Evolutionary conservation across 2,888 invertebrate genomes (phyloP), one percentile per base, ranked within the genome.

Genomic region (Geotrupes spiniger): DNA sequence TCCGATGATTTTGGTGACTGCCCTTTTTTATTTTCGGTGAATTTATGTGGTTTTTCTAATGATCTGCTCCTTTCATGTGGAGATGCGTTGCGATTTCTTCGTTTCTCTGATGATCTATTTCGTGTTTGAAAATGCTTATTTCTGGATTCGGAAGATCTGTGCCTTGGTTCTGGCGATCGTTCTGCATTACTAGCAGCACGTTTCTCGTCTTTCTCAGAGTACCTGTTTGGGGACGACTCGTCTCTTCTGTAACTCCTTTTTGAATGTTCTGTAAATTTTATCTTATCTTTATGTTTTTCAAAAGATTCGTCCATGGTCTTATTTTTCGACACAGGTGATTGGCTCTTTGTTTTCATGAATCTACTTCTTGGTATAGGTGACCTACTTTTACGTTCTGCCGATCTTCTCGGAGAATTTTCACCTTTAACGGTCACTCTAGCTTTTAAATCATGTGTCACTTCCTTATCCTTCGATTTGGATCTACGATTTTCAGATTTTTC

Each of bases 371-470:
- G 6, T 6, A 21, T 4, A 21, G 39, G 41, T 2, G 44, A 37
- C n/a, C 36, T 40, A 9, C 41, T 42, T 14, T 46, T 45, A n/a
- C 29, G 37, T 14, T 12, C 25, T 15, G 42, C 31, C 14, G 51
- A 37, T 14, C 27, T 42, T 27, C 42, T 33, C 10, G 27, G 3
- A 26, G 42, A 26, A 42, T 36, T 38, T 36, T 28, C 28, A 62
- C 49, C 48, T 56, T 67, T 71, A 67, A 47, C 59, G 68, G 55
- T 57, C 71, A 11, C 65, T 66, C 42, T 62, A 64, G 10, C 25
- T 45, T 46, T 25, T 60, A 64, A 15, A 66, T 66, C 40, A 65
- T 58, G 10, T 51, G 56, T 29, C 65, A 61, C 49, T 60, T 10
- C 9, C 33, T 21, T 37, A 26, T 43, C 36, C 38, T 10, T 43